Base-by-base conservation (phyloP, 2,888 invertebrate genomes). In the Thymelicus sylvestris region DNA sequence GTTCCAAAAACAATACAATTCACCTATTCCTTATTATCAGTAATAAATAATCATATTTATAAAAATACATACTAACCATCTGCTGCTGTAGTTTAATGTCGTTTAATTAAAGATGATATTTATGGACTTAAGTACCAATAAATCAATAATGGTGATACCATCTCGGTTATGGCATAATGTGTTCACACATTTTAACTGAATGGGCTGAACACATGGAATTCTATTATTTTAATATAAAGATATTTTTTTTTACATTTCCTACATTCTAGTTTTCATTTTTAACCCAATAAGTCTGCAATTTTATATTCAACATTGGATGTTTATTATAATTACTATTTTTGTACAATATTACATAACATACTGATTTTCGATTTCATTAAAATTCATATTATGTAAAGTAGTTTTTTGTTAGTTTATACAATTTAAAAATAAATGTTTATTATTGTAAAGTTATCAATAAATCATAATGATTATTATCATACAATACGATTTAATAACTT, bases 101-200 rank as follows among this genome's bases (percentile, higher is more conserved):
- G 63, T 69, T 69, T 69, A 69, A 69, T 69, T 64, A 69, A 48
- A 44, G 55, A 69, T 69, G 69, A 59, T 63, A 64, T 69, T 69
- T 63, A 69, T 63, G 63, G 24, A 64, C 57, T 63, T 64, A 69
- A 55, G 59, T 69, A 57, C 48, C 57, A 59, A 69, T 69, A 69
- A 69, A 69, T 69, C 64, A 69, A 59, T 64, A 69, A 69, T 47
- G 38, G 31, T 63, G 63, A 68, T 68, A 63, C 55, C 12, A 63
- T 68, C 47, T 63, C 7, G 13, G 47, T 63, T 47, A 63, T 57
- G 63, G 62, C 68, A 38, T 68, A 63, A 63, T 68, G 63, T 55
- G 62, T 68, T 63, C 31, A 63, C 62, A 68, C 68, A 68, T 63
- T 68, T 47, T 57, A 47, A 47, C 50, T 44, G 44, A 68, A 57